Percentiles rank a stretch among this genome's conserved stretches.
Evolutionary conservation across 2,797 vertebrate species (phyloP).

Genomic region (Anguilla megastoma): DNA sequence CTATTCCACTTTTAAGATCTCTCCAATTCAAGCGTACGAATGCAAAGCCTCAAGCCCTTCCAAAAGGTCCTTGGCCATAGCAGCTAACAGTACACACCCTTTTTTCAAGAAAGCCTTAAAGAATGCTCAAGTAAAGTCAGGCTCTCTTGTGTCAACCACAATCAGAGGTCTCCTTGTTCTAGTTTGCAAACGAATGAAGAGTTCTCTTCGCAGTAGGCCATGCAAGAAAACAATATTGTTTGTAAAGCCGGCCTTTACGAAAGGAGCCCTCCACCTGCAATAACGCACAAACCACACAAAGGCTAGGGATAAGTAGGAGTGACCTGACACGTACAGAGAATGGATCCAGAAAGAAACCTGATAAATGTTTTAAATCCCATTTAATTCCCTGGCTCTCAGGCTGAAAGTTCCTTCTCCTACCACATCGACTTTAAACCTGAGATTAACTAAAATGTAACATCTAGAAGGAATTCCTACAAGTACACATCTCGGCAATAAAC

Average conservation of each 20-base stretch:
- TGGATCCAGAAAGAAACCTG: slow-evolving; percentile 11
- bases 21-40: slow-evolving; percentile 12
- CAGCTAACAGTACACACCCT: slow-evolving; percentile 37
- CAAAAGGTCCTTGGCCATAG: slow-evolving; percentile 32
- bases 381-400: slow-evolving; percentile 6
- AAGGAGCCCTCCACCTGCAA: slow-evolving; percentile 45
- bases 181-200: slow-evolving; percentile 46
- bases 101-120: slow-evolving; percentile 36
- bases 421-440: background rate
- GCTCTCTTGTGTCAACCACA: slow-evolving; percentile 37
- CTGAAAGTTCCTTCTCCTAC: background rate
- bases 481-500: background rate
- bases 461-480: background rate
- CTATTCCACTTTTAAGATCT: slow-evolving; percentile 1
- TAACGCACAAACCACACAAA: slow-evolving; percentile 43
- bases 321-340: slow-evolving; percentile 40
- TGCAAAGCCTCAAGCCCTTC: slow-evolving; percentile 32
- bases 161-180: slow-evolving; percentile 9
- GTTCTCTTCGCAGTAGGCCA: slow-evolving; percentile 39
- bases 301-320: slow-evolving; percentile 46
- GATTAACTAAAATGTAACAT: background rate
- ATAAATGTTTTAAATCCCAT: slow-evolving; percentile 11
- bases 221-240: slow-evolving; percentile 47
- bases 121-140: slow-evolving; percentile 30
- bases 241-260: slow-evolving; percentile 46